These are phyloP conservation scores for Incurvaria masculella DNA, from an alignment of 2,888 invertebrate species.

Conservation along the genomic window DNA sequence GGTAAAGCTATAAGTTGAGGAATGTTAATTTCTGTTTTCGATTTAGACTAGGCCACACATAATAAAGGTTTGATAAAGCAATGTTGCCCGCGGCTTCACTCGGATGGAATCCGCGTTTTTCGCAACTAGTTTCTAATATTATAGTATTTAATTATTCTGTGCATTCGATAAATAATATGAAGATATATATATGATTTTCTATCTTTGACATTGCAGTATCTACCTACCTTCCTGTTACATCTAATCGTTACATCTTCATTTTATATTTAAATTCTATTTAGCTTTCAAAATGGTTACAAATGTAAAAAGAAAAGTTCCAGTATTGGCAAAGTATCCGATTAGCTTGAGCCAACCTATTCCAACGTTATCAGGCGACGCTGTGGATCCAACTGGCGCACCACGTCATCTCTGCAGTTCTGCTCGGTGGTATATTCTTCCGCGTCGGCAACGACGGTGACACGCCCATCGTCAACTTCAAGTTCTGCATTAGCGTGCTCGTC, in stretches of 20 bases:
- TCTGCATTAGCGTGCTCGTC: slow-evolving; percentile 55
- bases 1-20: too few relatives aligned
- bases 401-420: slow-evolving; percentile 44
- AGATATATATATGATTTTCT: too few relatives aligned
- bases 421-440: slow-evolving; percentile 56
- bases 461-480: slow-evolving; percentile 59
- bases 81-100: too few relatives aligned
- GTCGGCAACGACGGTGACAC: slow-evolving; percentile 56
- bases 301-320: neutral
- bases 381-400: slow-evolving; percentile 59
- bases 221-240: too few relatives aligned
- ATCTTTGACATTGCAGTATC: too few relatives aligned
- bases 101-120: too few relatives aligned
- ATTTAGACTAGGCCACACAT: too few relatives aligned
- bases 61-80: too few relatives aligned
- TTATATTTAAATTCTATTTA: neutral
- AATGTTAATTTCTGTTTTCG: too few relatives aligned
- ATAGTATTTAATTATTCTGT: too few relatives aligned
- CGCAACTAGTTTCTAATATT: too few relatives aligned
- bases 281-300: neutral
- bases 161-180: too few relatives aligned
- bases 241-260: neutral
- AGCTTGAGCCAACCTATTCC: slow-evolving; percentile 13
- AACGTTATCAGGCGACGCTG: slow-evolving; percentile 42
- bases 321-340: neutral